phyloP scores from a whole-genome alignment of 2,113 vertebrate genomes.

The Pelecanoides urinatrix region DNA sequence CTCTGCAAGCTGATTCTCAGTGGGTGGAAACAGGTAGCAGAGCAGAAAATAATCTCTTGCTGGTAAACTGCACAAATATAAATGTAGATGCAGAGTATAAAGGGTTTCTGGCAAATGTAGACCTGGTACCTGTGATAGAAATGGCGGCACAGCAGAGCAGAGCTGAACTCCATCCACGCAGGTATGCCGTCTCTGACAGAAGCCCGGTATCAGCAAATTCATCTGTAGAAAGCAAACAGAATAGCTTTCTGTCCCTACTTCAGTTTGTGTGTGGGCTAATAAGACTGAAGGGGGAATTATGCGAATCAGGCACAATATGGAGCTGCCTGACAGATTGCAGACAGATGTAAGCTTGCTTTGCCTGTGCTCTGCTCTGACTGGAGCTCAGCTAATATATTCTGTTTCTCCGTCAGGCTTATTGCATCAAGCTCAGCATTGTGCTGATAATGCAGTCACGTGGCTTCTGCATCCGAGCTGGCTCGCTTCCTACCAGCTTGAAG shows the following conservation, averaged over 20 bases:
- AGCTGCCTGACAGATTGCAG: slow-evolving; percentile 53
- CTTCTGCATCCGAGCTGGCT: not conserved
- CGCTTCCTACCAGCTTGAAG: not conserved
- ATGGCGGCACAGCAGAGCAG: not conserved
- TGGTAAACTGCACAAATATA: not conserved
- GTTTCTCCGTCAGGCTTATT: not conserved
- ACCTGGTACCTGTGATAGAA: not conserved
- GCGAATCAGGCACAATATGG: not conserved
- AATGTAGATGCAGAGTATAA: not conserved
- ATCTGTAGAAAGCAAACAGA: not conserved
- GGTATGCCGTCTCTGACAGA: not conserved
- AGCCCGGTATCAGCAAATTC: not conserved
- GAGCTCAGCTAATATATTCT: slow-evolving; percentile 50
- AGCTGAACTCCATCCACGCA: not conserved
- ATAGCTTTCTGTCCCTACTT: not conserved
- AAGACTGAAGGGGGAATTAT: not conserved
- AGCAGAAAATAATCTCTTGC: not conserved
- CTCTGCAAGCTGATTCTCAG: not conserved
- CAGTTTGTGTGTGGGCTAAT: slow-evolving; percentile 17
- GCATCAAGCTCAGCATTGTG: slow-evolving; percentile 38
- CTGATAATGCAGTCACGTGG: slow-evolving; percentile 16
- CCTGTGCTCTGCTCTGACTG: slow-evolving; percentile 6
- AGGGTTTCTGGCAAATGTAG: not conserved
- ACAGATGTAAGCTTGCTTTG: slow-evolving; percentile 50
- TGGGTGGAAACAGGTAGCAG: not conserved